Evolutionary conservation across 2,888 invertebrate species (phyloP).

Genomic region (Erynnis tages): DNA sequence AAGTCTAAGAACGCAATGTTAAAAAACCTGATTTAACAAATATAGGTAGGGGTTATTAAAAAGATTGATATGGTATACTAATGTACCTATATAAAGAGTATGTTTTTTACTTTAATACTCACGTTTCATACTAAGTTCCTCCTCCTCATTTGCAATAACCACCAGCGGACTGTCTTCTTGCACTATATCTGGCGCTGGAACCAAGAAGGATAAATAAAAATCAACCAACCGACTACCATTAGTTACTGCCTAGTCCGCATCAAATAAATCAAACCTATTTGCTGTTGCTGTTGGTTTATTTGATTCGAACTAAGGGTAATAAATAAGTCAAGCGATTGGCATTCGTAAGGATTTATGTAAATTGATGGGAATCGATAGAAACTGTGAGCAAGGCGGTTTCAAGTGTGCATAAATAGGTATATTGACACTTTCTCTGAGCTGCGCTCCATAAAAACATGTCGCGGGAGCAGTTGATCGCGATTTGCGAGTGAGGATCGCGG

Average conservation of each 20-base stretch:
- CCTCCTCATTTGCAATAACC: conserved; percentile 83
- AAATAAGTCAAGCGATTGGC: conserved; percentile 29
- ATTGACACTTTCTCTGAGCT: conserved; percentile 42
- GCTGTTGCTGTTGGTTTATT: conserved; percentile 26
- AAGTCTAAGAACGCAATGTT: no score
- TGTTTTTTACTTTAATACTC: no score
- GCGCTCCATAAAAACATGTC: conserved; percentile 44
- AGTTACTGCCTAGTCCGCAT: conserved; percentile 19
- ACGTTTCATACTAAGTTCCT: conserved; percentile 91
- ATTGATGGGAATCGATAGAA: conserved; percentile 33
- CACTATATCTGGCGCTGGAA: conserved; percentile 87
- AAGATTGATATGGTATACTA: no score
- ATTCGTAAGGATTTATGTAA: conserved; percentile 33
- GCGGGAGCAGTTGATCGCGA: conserved; percentile 43
- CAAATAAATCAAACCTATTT: conserved; percentile 28
- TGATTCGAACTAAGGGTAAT: conserved; percentile 31
- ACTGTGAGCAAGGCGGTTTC: conserved; percentile 32
- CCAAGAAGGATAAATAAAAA: conserved; percentile 42
- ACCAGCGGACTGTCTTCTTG: conserved; percentile 86
- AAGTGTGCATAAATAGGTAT: conserved; percentile 34
- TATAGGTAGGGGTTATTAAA: no score
- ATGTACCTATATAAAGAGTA: no score
- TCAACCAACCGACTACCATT: conserved; percentile 23
- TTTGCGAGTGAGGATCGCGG: conserved; percentile 47
- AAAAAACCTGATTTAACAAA: no score